Conservation (phyloP, 2,888 invertebrate genomes). For the Zygogramma bicolorata region DNA sequence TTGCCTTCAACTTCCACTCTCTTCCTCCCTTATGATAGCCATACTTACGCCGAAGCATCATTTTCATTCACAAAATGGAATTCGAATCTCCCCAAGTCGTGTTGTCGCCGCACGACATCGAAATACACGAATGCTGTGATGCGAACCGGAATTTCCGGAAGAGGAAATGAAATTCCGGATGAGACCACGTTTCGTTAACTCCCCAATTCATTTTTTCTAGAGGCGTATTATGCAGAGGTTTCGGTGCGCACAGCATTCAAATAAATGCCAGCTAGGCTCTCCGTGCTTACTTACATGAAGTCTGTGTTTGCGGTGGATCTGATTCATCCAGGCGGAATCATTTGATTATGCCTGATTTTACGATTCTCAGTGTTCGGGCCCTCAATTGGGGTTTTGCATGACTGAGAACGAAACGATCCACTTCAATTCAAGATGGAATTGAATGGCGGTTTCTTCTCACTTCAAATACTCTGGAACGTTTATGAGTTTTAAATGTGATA, state of each 20-base stretch:
- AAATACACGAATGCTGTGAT: background rate
- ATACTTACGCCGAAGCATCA: no score
- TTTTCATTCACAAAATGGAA: background rate
- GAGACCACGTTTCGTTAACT: background rate
- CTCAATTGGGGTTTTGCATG: background rate
- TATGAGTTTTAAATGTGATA: no score
- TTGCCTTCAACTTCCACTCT: no score
- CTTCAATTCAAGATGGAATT: no score
- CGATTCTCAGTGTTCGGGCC: background rate
- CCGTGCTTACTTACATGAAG: background rate
- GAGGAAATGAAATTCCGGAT: background rate
- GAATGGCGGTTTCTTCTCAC: no score
- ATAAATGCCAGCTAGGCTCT: background rate
- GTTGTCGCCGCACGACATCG: background rate
- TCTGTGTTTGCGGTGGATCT: background rate
- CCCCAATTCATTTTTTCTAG: background rate
- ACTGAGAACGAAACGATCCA: background rate
- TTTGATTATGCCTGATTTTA: background rate
- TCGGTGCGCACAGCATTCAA: background rate
- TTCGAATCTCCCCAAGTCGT: background rate
- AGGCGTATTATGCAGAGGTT: background rate
- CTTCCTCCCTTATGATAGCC: no score
- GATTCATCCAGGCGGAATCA: background rate
- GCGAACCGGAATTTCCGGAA: background rate
- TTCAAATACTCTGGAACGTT: no score